A percentile compares a stretch with the other conserved stretches of the same genome.
These are phyloP conservation scores for Danio aesculapii DNA, from an alignment of 2,797 vertebrate genomes.

Conservation along the genomic window DNA sequence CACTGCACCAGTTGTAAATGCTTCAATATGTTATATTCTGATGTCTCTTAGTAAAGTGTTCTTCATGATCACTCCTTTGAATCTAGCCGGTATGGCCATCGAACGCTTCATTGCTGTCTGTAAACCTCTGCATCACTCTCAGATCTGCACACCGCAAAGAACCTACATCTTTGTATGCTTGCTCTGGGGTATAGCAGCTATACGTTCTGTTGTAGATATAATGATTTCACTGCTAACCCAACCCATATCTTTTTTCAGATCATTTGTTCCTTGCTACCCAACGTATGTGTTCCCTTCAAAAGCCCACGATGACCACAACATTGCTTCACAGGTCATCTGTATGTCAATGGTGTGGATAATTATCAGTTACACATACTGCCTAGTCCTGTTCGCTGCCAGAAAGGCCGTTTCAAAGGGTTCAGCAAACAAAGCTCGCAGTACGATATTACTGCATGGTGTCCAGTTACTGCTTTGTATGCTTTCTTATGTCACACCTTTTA, in stretches of 20 bases:
- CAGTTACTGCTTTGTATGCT: slow-evolving; percentile 67
- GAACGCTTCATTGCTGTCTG: slow-evolving; percentile 79
- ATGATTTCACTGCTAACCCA: slow-evolving; percentile 57
- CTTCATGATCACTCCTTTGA: slow-evolving; percentile 75
- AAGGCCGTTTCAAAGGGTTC: background rate
- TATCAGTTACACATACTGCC: slow-evolving; percentile 1
- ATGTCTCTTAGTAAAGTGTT: slow-evolving; percentile 63
- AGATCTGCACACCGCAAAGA: slow-evolving; percentile 64
- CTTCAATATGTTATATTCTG: slow-evolving; percentile 60
- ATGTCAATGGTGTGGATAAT: slow-evolving; percentile 65
- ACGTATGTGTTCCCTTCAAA: slow-evolving; percentile 53
- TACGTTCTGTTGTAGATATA: slow-evolving; percentile 66
- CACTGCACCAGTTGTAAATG: slow-evolving; percentile 59
- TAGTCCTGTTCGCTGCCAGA: slow-evolving; percentile 12
- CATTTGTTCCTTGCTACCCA: slow-evolving; percentile 48
- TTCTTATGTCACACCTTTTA: slow-evolving; percentile 37
- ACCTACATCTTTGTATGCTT: slow-evolving; percentile 64
- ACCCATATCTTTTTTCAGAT: slow-evolving; percentile 61
- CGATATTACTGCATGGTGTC: slow-evolving; percentile 67
- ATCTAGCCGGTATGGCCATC: slow-evolving; percentile 76
- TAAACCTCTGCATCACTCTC: slow-evolving; percentile 62
- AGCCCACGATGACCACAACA: slow-evolving; percentile 54
- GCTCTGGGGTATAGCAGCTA: slow-evolving; percentile 63
- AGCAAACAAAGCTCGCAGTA: slow-evolving; percentile 55
- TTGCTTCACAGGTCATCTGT: slow-evolving; percentile 55